These are phyloP conservation scores for Pseudolaguvia tuberculata DNA, from an alignment of 2,113 vertebrate genomes.

Conservation along the genomic window DNA sequence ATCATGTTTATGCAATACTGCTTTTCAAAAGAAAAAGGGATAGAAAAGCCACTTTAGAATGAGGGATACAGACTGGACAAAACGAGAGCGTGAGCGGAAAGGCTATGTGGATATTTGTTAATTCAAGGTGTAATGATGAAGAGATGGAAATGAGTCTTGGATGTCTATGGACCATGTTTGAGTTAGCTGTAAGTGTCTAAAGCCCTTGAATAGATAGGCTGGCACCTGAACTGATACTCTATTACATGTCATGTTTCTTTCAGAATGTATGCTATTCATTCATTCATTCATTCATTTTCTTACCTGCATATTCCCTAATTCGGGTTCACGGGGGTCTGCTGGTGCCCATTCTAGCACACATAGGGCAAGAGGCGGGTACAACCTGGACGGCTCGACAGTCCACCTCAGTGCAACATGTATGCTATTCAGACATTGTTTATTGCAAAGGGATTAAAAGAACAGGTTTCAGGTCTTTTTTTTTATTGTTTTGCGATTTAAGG, in stretches of 20 bases:
- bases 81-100: conserved; percentile 4
- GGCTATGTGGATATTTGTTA: not conserved
- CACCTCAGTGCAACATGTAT: too few species aligned
- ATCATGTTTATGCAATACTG: conserved; percentile 3
- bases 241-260: not conserved
- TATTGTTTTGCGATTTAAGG: not conserved
- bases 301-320: too few species aligned
- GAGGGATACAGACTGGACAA: not conserved
- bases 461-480: not conserved
- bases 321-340: too few species aligned
- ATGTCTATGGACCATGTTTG: conserved; percentile 1
- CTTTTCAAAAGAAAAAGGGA: not conserved
- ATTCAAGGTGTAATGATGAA: conserved; percentile 2
- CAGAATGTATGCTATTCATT: not conserved
- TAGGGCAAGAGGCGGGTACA: too few species aligned
- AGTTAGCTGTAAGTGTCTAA: conserved; percentile 4
- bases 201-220: not conserved
- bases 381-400: too few species aligned
- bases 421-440: not conserved
- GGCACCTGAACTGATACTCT: not conserved
- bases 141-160: conserved; percentile 13
- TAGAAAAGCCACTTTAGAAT: not conserved
- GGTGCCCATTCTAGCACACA: too few species aligned
- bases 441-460: not conserved
- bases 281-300: too few species aligned